These are phyloP conservation scores for Apamea sordens DNA, from an alignment of 2,888 invertebrate genomes.

Conservation along the genomic window DNA sequence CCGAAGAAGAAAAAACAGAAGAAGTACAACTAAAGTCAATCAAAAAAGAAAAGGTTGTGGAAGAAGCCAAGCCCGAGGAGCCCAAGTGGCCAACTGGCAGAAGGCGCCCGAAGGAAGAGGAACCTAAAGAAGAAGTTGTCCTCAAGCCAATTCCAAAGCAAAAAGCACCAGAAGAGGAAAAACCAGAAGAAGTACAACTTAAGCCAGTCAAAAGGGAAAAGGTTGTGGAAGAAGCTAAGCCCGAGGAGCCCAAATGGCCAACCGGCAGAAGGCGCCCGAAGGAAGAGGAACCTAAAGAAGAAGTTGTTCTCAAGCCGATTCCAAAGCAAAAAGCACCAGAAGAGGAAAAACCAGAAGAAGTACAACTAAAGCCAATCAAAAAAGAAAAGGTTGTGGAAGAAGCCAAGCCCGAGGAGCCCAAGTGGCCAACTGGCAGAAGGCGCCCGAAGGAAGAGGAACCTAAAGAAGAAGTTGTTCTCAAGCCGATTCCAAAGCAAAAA, in stretches of 20 bases:
- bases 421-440: conserved; percentile 24
- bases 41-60: too few species aligned
- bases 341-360: conserved; percentile 83
- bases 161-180: background rate
- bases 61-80: too few species aligned
- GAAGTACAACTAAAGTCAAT: too few species aligned
- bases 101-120: background rate
- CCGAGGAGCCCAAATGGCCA: background rate
- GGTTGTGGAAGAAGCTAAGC: background rate
- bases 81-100: background rate
- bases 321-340: conserved; percentile 60
- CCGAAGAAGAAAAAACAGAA: too few species aligned
- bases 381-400: conserved; percentile 71
- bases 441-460: too few species aligned
- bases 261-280: background rate
- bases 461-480: background rate
- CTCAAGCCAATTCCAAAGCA: background rate
- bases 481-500: conserved; percentile 18
- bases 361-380: conserved; percentile 79
- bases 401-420: conserved; percentile 13
- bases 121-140: background rate
- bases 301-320: background rate
- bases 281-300: background rate
- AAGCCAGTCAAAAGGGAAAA: background rate
- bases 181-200: background rate